Base-by-base conservation (phyloP, 2,113 vertebrate species). In the Gasterosteus nipponicus region DNA sequence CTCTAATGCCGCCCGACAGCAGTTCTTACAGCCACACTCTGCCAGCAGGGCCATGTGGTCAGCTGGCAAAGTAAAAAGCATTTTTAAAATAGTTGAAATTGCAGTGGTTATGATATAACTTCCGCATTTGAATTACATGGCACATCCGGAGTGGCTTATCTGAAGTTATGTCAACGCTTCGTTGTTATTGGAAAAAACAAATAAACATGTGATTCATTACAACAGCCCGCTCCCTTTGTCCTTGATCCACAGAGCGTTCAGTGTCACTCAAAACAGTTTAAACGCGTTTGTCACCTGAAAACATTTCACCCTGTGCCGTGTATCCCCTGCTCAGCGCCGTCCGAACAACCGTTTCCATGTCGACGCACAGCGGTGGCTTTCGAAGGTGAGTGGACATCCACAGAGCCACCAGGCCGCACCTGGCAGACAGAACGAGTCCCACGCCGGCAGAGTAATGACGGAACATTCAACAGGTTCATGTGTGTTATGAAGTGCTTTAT, bases 231-330 rank as follows among this genome's bases (percentile, higher is more conserved):
- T 1, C 16, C n/a, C 10, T 57, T 47, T 78, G 15, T n/a, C 57
- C 16, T 41, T 31, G 4, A 11, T 49, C 7, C 15, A 22, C 5
- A 10, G 5, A 22, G 18, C 14, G 3, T 5, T 42, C 19, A 12
- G 35, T 5, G 16, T 16, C 44, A 38, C 14, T 26, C 11, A 41
- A 39, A 14, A 49, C 8, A 9, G 0, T 51, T 58, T 26, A 31
- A 6, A 62, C 14, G 59, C 3, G 42, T 33, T 11, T n/a, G 35
- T 78, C 71, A 89, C 96, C 96, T 57, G 96, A 98, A 90, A 98
- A 98, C 95, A 98, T 96, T 89, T 98, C 96, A 18, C 96, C 96
- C 68, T 97, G 96, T 3, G 89, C 94, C 0, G 96, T 96, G 88
- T 95, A 97, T 49, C 94, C 95, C 67, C 89, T 91, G 14, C 86